phyloP scores from a whole-genome alignment of 2,113 vertebrate species.

The Barbus barbus region DNA sequence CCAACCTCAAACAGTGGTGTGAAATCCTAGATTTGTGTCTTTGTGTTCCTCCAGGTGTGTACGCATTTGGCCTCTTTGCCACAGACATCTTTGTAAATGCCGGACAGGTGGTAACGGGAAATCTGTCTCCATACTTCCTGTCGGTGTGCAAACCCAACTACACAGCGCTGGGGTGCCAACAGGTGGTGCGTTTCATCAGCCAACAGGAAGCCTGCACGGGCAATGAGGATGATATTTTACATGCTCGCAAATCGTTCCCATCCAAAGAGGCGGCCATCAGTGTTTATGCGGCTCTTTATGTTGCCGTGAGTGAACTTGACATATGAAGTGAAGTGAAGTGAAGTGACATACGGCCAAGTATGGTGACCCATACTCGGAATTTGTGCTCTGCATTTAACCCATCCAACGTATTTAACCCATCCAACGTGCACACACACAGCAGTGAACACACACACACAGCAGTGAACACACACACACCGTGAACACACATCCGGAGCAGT shows the following conservation, averaged over 20 bases:
- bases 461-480: no score
- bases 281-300: slow-evolving; percentile 83
- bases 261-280: slow-evolving; percentile 89
- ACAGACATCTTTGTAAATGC: slow-evolving; percentile 89
- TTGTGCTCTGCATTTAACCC: no score
- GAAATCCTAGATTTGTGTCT: background rate
- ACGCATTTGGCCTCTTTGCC: slow-evolving; percentile 89
- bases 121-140: slow-evolving; percentile 89
- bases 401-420: no score
- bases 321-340: no score
- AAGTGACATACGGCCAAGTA: no score
- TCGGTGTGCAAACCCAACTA: slow-evolving; percentile 90
- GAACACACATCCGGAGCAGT: no score
- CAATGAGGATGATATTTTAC: slow-evolving; percentile 80
- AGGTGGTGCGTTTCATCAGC: slow-evolving; percentile 79
- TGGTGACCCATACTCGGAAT: no score
- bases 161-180: slow-evolving; percentile 85
- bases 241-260: slow-evolving; percentile 87
- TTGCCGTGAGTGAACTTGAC: slow-evolving; percentile 76
- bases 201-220: slow-evolving; percentile 84
- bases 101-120: slow-evolving; percentile 88
- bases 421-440: no score
- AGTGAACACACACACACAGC: no score
- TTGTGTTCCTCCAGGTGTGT: slow-evolving; percentile 78
- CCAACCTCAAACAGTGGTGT: no score